A percentile compares a stretch with the other conserved stretches of the same genome.
Conservation (phyloP, 2,113 vertebrate species). For the Cinclus cinclus region DNA sequence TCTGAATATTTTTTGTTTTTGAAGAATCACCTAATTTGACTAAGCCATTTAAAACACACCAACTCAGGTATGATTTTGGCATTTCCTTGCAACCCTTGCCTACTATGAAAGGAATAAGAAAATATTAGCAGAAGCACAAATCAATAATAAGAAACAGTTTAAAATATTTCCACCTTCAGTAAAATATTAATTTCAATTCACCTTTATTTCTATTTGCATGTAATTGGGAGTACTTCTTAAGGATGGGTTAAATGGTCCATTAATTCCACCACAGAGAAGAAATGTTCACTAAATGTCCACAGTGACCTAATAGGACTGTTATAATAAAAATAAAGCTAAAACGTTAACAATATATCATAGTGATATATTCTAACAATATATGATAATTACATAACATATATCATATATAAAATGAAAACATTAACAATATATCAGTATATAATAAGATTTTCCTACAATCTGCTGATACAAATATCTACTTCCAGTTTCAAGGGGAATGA, state of each 20-base stretch:
- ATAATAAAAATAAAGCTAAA: slow-evolving; percentile 7
- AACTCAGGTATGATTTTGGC: background rate
- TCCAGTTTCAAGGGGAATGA: slow-evolving; percentile 37
- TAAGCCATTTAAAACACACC: background rate
- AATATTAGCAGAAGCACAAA: background rate
- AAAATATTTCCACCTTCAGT: background rate
- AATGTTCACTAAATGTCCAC: background rate
- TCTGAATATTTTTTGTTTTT: background rate
- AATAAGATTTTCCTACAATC: background rate
- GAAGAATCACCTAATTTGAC: background rate
- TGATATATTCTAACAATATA: too few species aligned
- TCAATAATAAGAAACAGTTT: background rate
- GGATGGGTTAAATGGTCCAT: background rate
- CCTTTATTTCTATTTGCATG: background rate
- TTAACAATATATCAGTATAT: background rate
- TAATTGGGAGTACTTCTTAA: background rate
- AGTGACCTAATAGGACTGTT: background rate
- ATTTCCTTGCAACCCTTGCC: background rate
- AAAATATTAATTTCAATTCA: background rate
- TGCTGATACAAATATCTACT: background rate
- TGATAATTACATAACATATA: too few species aligned
- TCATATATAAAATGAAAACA: background rate
- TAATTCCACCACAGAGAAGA: background rate
- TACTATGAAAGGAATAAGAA: background rate
- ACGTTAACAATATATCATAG: background rate